A percentile compares a stretch with the other conserved stretches of the same genome.
These are phyloP conservation scores for Oreocharis arfaki DNA, from an alignment of 2,113 vertebrate genomes.

Conservation along the genomic window DNA sequence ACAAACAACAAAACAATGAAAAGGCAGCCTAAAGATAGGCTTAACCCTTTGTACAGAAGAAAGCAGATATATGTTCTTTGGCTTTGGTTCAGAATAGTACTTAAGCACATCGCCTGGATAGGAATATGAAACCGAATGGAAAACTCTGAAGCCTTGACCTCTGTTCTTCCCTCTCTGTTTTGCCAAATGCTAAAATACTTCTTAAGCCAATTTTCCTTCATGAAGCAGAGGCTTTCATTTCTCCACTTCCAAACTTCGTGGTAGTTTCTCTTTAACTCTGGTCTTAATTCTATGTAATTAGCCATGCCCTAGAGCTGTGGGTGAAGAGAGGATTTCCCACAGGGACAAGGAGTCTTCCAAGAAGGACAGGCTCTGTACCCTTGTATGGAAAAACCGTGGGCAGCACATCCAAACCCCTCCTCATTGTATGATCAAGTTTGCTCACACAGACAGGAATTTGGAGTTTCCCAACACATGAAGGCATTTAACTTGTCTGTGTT, in stretches of 20 bases:
- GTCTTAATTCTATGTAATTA: not conserved
- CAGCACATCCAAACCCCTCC: not conserved
- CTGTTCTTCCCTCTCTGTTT: not conserved
- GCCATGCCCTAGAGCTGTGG: not conserved
- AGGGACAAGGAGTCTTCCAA: not conserved
- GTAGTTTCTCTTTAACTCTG: constrained; percentile 5
- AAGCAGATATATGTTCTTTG: not conserved
- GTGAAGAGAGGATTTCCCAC: not conserved
- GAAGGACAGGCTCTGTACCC: not conserved
- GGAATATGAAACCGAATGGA: constrained; percentile 19
- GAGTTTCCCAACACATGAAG: not conserved
- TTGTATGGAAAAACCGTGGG: constrained; percentile 2
- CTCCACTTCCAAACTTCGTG: not conserved
- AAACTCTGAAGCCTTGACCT: constrained; percentile 43
- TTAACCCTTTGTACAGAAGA: not conserved
- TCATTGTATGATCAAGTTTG: not conserved
- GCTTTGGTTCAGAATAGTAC: constrained; percentile 4
- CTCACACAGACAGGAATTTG: not conserved
- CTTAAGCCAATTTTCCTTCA: not conserved
- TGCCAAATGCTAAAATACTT: constrained; percentile 9
- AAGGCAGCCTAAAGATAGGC: not conserved
- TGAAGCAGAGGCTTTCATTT: not conserved
- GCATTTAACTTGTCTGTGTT: not conserved
- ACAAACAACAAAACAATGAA: not conserved
- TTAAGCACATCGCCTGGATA: not conserved